Evolutionary conservation across 2,797 vertebrate genomes (phyloP), one percentile per base, ranked within the genome.

Genomic region (Gadopsis bispinosus): DNA sequence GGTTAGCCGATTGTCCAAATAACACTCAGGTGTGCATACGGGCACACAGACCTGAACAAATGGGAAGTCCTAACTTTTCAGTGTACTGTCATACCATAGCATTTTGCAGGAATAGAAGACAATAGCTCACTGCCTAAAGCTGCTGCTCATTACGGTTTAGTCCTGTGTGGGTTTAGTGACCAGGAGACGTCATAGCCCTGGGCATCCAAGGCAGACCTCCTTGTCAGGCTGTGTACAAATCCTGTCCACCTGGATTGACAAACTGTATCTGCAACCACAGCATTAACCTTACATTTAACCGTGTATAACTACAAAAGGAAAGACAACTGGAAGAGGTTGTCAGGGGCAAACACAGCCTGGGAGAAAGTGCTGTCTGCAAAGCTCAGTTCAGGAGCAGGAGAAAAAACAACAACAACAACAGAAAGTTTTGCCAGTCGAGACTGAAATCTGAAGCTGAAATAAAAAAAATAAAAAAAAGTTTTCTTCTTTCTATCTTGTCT

Each of bases 191-290:
- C 31, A 19, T 47, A 48, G 50, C 50, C 53, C n/a, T 0, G n/a
- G 13, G 37, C 50, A 31, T 51, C 8, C 10, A 43, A 68, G 16
- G 22, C 58, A 64, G 51, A 69, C 29, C 33, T 39, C 69, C 47
- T 7, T 69, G 41, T 69, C 48, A 62, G 59, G 63, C 63, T 69
- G 54, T 31, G 68, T 48, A 58, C 48, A 63, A 60, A 69, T 66
- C 41, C 39, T 69, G 26, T 53, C 51, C 37, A 47, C 66, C 68
- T 70, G 22, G 54, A 67, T 1, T n/a, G 54, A 61, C 37, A 56
- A 45, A 39, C 8, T 50, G 22, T 33, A 20, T 48, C 45, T 37
- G 68, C 56, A 59, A 47, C 58, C 6, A n/a, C 35, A 64, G 22
- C 45, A 56, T 69, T 55, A 59, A 71, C 37, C 31, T 47, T 26